Conservation (phyloP, 1,140 invertebrate genomes). For the Nebria ingens region DNA sequence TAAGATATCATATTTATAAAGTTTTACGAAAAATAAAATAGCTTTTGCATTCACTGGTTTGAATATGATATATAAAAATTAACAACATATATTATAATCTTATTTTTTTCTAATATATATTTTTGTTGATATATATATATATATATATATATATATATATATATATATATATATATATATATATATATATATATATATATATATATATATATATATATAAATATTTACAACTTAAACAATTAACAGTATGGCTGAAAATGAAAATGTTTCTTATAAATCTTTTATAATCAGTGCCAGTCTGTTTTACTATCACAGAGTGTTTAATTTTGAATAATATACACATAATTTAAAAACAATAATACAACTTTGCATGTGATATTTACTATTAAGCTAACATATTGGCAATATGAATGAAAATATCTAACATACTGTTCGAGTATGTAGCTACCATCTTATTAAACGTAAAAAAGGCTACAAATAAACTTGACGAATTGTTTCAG, state of each 20-base stretch:
- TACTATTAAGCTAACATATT: background rate
- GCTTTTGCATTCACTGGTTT: too few species aligned
- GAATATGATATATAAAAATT: too few species aligned
- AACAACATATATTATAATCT: too few species aligned
- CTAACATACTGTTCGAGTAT: too few species aligned
- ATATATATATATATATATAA: background rate
- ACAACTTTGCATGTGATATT: background rate
- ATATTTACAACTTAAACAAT: slow-evolving; percentile 8
- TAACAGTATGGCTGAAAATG: slow-evolving; percentile 1
- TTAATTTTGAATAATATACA: slow-evolving; percentile 19
- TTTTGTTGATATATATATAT: too few species aligned
- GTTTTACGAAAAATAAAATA: too few species aligned
- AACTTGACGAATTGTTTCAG: background rate
- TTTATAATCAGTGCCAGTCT: slow-evolving; percentile 22
- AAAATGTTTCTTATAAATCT: background rate
- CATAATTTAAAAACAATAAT: slow-evolving; percentile 9
- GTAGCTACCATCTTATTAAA: too few species aligned
- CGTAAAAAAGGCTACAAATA: too few species aligned
- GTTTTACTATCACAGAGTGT: slow-evolving; percentile 27
- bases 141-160: too few species aligned
- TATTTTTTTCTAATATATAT: too few species aligned
- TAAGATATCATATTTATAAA: too few species aligned
- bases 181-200: background rate
- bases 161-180: background rate
- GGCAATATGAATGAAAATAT: background rate